Evolutionary conservation across 2,888 invertebrate species (phyloP).

Genomic region (Unio pictorum): DNA sequence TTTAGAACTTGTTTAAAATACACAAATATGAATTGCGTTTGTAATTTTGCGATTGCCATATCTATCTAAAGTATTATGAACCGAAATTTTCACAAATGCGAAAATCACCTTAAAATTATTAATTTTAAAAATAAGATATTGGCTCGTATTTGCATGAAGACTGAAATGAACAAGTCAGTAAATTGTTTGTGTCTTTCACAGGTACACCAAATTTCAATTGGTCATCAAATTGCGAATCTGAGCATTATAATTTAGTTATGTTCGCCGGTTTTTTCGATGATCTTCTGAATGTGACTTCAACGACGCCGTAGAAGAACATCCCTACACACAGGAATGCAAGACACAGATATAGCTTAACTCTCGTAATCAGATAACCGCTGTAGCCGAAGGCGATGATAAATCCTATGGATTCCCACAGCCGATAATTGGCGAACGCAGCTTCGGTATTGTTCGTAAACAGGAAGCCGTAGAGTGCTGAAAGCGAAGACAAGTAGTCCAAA

Average conservation of each 20-base stretch:
- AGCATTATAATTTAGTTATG: neutral
- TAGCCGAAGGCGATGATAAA: constrained; percentile 88
- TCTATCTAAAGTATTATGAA: too few species aligned
- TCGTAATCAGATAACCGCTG: constrained; percentile 84
- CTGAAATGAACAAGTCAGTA: too few species aligned
- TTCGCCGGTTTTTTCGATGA: neutral
- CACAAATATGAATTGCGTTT: too few species aligned
- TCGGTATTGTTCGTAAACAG: constrained; percentile 88
- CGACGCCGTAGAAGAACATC: constrained; percentile 80
- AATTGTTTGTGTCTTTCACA: too few species aligned
- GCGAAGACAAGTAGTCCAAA: neutral
- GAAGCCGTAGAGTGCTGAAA: constrained; percentile 81
- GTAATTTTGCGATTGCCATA: too few species aligned
- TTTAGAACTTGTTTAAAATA: too few species aligned
- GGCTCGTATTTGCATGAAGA: too few species aligned
- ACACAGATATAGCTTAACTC: constrained; percentile 81
- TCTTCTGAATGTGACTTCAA: constrained; percentile 39
- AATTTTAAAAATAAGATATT: too few species aligned
- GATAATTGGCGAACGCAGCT: constrained; percentile 92
- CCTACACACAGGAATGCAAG: constrained; percentile 81
- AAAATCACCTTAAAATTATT: too few species aligned
- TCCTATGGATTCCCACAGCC: constrained; percentile 92
- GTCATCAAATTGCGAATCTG: too few species aligned
- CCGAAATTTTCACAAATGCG: too few species aligned
- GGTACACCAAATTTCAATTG: too few species aligned